Conservation (phyloP, 2,113 vertebrate species). For the Chrysochloris asiatica region DNA sequence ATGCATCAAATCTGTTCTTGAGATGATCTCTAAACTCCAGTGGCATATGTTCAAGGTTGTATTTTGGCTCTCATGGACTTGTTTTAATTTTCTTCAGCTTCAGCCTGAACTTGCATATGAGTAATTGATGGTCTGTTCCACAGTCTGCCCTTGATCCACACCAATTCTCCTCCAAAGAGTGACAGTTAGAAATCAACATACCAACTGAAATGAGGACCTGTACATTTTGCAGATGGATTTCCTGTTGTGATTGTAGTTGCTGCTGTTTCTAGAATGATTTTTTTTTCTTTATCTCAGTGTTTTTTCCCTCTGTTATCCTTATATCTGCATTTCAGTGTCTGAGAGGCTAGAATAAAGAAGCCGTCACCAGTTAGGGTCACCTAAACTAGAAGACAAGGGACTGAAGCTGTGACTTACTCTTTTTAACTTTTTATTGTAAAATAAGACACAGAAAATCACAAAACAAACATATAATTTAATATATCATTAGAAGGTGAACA, state of each 20-base stretch:
- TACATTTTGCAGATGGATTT: background rate
- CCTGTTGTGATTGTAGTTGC: background rate
- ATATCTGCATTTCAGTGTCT: background rate
- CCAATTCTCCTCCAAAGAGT: background rate
- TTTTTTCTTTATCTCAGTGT: background rate
- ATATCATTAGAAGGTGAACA: conserved; percentile 29
- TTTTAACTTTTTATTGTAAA: conserved; percentile 44
- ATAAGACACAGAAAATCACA: conserved; percentile 35
- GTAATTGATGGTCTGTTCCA: too few species aligned
- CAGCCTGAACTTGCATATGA: too few species aligned
- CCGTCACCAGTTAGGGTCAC: background rate
- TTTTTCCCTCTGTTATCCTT: background rate
- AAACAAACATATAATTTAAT: conserved; percentile 8
- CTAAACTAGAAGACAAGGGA: background rate
- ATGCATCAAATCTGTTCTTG: too few species aligned
- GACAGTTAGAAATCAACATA: background rate
- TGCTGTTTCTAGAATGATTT: background rate
- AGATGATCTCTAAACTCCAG: too few species aligned
- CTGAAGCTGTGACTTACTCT: background rate
- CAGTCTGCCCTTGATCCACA: too few species aligned
- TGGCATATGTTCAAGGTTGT: too few species aligned
- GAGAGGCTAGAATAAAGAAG: conserved; percentile 8
- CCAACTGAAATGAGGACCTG: background rate
- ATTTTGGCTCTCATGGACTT: too few species aligned
- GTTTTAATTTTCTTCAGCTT: too few species aligned